Evolutionary conservation across 2,888 invertebrate genomes (phyloP), one percentile per base, ranked within the genome.

Genomic region (Melinaea menophilus): DNA sequence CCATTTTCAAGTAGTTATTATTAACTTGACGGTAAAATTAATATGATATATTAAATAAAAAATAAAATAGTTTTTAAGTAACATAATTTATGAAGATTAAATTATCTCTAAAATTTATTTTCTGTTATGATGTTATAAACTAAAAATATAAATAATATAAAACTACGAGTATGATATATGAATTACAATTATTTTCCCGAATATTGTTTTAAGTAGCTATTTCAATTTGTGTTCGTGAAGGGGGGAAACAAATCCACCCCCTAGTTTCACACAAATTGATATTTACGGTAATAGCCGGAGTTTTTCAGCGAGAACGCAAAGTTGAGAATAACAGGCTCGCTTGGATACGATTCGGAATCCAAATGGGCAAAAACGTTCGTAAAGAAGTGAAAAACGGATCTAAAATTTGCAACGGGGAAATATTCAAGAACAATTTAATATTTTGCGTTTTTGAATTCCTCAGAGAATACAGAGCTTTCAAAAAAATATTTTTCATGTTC

Each of bases 211-310:
- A 76, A 83, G 79, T 72, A 81, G 80, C 79, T 76, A 77, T 82
- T 85, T 84, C 86, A 86, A 86, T 86, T 88, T 86, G 85, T 85
- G 78, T 71, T 72, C 78, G 71, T 60, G 72, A 77, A 76, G 73
- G 73, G 71, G 72, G 77, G 78, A 80, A 69, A 65, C 76, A 77
- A 78, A 79, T 79, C 85, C 86, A 79, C 87, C 86, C 83, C 81
- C 86, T 86, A 85, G 89, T 85, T 88, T 85, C 87, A 88, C 88
- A 86, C 87, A 89, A 90, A 90, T 90, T 90, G 90, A 90, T 90
- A 90, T 90, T 90, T 90, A 90, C 89, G 88, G 85, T 90, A 88
- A 90, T 88, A 86, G 88, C 84, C 73, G 70, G 87, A 88, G 86
- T 88, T 90, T 90, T 89, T 88, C 85, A 84, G 79, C 84, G 82